Conservation (phyloP, 2,888 invertebrate genomes). For the Ormyrus labotus region DNA sequence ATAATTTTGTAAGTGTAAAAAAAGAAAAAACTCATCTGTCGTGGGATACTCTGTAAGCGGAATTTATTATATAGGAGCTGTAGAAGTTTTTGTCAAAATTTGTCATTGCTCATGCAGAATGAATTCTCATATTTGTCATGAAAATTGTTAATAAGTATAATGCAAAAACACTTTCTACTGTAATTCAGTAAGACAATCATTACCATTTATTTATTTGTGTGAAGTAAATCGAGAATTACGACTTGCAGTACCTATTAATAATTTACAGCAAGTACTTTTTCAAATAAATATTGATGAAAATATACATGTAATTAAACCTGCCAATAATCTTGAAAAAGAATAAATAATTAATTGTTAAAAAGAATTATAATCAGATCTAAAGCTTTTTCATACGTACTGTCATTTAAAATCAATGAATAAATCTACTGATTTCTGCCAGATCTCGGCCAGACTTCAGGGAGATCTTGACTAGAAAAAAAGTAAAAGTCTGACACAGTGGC, state of each 20-base stretch:
- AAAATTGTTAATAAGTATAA: not conserved
- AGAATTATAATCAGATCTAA: not conserved
- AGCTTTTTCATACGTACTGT: too few relatives aligned
- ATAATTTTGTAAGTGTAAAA: not conserved
- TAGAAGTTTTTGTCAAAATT: conserved; percentile 19
- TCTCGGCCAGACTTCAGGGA: too few relatives aligned
- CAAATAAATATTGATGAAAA: not conserved
- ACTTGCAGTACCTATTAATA: not conserved
- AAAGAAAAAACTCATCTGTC: conserved; percentile 15
- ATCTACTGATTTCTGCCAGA: too few relatives aligned
- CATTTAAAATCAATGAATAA: too few relatives aligned
- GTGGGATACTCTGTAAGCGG: not conserved
- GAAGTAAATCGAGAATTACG: not conserved
- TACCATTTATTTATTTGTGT: conserved; percentile 9
- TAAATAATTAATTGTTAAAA: not conserved
- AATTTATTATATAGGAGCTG: not conserved
- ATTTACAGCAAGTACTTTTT: not conserved
- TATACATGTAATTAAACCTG: conserved; percentile 4
- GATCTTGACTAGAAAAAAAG: too few relatives aligned
- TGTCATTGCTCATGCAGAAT: not conserved
- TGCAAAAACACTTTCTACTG: not conserved
- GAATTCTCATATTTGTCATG: not conserved
- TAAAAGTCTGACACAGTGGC: too few relatives aligned
- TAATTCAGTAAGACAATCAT: not conserved
- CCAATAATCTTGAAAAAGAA: conserved; percentile 23